Evolutionary conservation across 2,113 vertebrate species (phyloP), one percentile per base, ranked within the genome.

Genomic region (Zapornia atra): DNA sequence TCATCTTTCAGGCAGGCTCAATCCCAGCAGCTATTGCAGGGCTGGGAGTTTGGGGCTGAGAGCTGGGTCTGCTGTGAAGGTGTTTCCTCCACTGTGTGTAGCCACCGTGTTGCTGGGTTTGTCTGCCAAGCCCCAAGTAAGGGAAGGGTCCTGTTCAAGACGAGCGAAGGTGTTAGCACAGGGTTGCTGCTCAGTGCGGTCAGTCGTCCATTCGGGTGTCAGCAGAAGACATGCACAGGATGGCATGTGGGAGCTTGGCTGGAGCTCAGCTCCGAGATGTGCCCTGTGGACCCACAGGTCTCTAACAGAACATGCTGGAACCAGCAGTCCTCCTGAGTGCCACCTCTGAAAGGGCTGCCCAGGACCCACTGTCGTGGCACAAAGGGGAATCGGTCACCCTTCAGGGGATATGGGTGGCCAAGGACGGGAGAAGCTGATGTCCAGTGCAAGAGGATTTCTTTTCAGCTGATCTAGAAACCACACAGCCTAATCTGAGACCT

Each of bases 401-500:
- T 15, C 26, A 11, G n/a, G 57, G 80, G 57, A 36, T 16, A 5
- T 1, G 24, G 56, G 70, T 0, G 1, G 57, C 50, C 33, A 46
- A 31, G 88, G 94, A 46, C 1, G 7, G 61, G 77, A n/a, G 64
- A 48, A n/a, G 56, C 60, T 61, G 78, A 70, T 72, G 50, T 81
- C 64, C 73, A 40, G 77, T 6, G 1, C 92, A 91, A 92, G 86
- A 92, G 83, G 86, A 97, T 97, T 96, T 95, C 10, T 77, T 38
- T 87, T 40, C 83, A 48, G 72, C 80, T 88, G 71, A 94, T 73
- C 6, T 10, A 9, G 72, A 60, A 64, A 34, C 42, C 10, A 7
- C 3, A 1, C 19, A 28, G 59, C 60, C 34, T 95, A 81, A 81
- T 44, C 93, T 0, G 6, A 33, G 70, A 87, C 60, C 90, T 65